Conservation (phyloP, 2,797 vertebrate species). For the Eutrigla gurnardus region DNA sequence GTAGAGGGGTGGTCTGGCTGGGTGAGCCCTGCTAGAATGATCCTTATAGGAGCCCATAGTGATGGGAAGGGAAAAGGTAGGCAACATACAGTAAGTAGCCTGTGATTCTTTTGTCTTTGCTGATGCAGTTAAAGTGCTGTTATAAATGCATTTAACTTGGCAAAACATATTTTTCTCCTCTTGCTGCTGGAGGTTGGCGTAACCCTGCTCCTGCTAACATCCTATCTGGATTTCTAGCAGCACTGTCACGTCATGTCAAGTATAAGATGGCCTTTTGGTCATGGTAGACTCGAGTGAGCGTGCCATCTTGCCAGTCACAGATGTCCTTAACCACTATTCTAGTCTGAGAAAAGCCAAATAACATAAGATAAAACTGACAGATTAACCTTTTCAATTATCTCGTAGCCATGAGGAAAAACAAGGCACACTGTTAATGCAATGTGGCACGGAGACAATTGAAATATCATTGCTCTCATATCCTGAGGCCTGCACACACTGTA, state of each 20-base stretch:
- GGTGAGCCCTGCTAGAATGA: conserved; percentile 21
- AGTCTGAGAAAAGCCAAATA: conserved; percentile 58
- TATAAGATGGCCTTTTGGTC: conserved; percentile 52
- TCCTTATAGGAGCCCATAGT: conserved; percentile 20
- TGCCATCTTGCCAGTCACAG: conserved; percentile 66
- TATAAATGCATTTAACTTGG: conserved; percentile 9
- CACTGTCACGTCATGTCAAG: conserved; percentile 33
- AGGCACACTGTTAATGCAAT: conserved; percentile 63
- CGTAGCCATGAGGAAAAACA: conserved; percentile 64
- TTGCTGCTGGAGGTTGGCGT: conserved; percentile 4
- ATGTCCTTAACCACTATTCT: conserved; percentile 53
- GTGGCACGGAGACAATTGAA: conserved; percentile 74
- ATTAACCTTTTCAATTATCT: conserved; percentile 82
- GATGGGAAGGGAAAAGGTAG: conserved; percentile 23
- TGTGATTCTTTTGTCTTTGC: background rate
- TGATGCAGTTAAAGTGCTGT: conserved; percentile 10
- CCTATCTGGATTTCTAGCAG: conserved; percentile 16
- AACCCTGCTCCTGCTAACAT: background rate
- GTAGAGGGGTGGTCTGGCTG: conserved; percentile 53
- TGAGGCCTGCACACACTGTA: conserved; percentile 47
- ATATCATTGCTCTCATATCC: conserved; percentile 75
- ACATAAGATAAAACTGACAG: conserved; percentile 74
- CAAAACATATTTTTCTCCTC: background rate
- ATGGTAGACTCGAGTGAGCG: conserved; percentile 34
- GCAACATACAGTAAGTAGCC: background rate